Conservation (phyloP, 2,888 invertebrate genomes). For the Monochamus alternatus region DNA sequence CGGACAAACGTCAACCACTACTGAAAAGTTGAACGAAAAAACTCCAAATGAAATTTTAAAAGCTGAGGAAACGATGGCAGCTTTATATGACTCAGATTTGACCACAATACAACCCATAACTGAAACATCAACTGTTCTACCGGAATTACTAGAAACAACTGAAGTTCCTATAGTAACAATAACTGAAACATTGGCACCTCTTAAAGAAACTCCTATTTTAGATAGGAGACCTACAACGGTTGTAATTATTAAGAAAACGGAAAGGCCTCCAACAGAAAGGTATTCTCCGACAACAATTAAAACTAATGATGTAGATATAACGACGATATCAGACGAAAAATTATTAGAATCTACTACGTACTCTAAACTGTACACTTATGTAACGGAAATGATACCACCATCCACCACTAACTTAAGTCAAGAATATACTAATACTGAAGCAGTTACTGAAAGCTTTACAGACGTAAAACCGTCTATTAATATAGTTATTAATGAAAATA, state of each 20-base stretch:
- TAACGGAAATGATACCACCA: not conserved
- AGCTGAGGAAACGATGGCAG: constrained; percentile 26
- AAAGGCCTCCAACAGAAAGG: constrained; percentile 61
- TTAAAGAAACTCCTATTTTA: constrained; percentile 2
- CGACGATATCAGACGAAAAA: constrained; percentile 32
- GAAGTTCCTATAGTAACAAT: not conserved
- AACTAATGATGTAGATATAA: constrained; percentile 48
- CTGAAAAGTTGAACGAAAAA: constrained; percentile 4
- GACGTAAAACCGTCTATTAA: constrained; percentile 50
- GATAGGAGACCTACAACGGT: constrained; percentile 41
- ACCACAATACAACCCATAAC: not conserved
- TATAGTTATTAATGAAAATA: constrained; percentile 52
- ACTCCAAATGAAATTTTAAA: constrained; percentile 49
- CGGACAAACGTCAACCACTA: constrained; percentile 20
- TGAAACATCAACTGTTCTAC: constrained; percentile 20
- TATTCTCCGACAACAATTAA: constrained; percentile 44
- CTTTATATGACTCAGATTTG: constrained; percentile 20
- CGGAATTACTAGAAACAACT: constrained; percentile 13
- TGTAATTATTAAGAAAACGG: constrained; percentile 40
- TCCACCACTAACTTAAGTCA: constrained; percentile 4
- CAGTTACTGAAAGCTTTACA: constrained; percentile 26
- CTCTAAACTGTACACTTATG: not conserved
- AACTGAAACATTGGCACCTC: constrained; percentile 16
- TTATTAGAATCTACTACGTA: constrained; percentile 18
- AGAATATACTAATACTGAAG: constrained; percentile 2